Percentiles rank a stretch among this genome's conserved stretches.
Conservation (phyloP, 2,113 vertebrate species). For the Istiophorus platypterus region DNA sequence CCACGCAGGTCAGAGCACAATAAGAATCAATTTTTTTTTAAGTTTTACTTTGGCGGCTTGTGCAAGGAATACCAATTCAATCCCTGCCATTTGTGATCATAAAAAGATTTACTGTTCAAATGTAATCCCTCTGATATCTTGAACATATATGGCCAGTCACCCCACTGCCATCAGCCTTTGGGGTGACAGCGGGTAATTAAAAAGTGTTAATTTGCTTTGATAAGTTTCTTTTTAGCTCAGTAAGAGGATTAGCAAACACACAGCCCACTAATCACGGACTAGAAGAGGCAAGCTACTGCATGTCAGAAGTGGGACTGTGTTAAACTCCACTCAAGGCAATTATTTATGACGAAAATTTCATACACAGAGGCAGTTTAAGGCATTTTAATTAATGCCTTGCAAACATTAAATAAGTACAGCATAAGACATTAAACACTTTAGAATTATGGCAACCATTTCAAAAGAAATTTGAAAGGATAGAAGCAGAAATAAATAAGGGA, state of each 20-base stretch:
- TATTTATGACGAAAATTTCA: slow-evolving; percentile 14
- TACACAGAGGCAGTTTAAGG: background rate
- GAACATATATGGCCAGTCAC: background rate
- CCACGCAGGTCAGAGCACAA: slow-evolving; percentile 82
- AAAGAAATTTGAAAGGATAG: background rate
- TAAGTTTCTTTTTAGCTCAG: slow-evolving; percentile 43
- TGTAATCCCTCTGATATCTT: slow-evolving; percentile 32
- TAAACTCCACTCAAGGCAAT: slow-evolving; percentile 25
- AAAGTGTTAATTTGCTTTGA: slow-evolving; percentile 56
- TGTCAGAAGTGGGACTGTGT: slow-evolving; percentile 43
- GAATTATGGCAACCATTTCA: background rate
- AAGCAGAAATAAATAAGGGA: background rate
- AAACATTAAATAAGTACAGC: background rate
- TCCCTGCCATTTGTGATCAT: slow-evolving; percentile 34
- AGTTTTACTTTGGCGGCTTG: background rate
- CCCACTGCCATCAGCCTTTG: background rate
- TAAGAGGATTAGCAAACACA: slow-evolving; percentile 57
- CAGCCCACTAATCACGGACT: slow-evolving; percentile 45
- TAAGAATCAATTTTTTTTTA: background rate
- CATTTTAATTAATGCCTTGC: background rate
- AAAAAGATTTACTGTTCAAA: slow-evolving; percentile 20
- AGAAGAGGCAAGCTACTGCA: slow-evolving; percentile 26
- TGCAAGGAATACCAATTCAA: slow-evolving; percentile 1
- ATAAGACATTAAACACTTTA: background rate
- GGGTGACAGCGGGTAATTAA: slow-evolving; percentile 55